Evolutionary conservation across 1,140 invertebrate genomes (phyloP), one percentile per base, ranked within the genome.

Genomic region (Pteromalus puparum): DNA sequence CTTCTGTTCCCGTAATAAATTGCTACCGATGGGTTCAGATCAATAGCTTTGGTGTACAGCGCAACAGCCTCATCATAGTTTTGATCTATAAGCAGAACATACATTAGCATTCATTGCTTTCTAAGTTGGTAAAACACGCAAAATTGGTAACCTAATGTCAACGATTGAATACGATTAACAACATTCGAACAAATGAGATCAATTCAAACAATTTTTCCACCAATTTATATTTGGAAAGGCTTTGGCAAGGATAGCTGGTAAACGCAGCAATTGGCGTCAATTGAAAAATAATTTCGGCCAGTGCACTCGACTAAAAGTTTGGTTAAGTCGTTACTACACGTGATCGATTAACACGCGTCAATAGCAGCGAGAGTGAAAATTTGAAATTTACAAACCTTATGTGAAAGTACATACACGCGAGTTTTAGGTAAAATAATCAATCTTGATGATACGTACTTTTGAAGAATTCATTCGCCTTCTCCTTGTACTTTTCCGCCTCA

Each of bases 1-100:
- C 98, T 99, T 88, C 99, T 95, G 93, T 99, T 99, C 1, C 96
- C 97, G 94, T 96, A 98, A 90, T 97, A 98, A 42, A 97, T 95
- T 28, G 98, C 97, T 89, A 96, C 95, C 42, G 92, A 95, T 6
- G 97, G 96, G 92, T 98, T 96, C 87, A 96, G 93, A 86, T 97
- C 96, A 92, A 99, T 99, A 86, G 98, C 98, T 95, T 97, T 95
- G 87, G 96, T 95, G 93, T 99, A 99, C 79, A 97, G 95, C 82
- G 97, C 96, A 87, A 99, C 98, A 73, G 99, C 98, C 92, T 96
- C 94, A 87, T 96, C 94, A 92, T 97, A 99, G 88, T 97, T 95
- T 95, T 98, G 96, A 90, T 97, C 98, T 99, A 94, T 85, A 95
- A 94, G 88, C 13, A 86, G 82, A 42, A 30, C 21, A 81, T 48